These are phyloP conservation scores for Condylura cristata DNA, from an alignment of 2,113 vertebrate genomes.

Conservation along the genomic window DNA sequence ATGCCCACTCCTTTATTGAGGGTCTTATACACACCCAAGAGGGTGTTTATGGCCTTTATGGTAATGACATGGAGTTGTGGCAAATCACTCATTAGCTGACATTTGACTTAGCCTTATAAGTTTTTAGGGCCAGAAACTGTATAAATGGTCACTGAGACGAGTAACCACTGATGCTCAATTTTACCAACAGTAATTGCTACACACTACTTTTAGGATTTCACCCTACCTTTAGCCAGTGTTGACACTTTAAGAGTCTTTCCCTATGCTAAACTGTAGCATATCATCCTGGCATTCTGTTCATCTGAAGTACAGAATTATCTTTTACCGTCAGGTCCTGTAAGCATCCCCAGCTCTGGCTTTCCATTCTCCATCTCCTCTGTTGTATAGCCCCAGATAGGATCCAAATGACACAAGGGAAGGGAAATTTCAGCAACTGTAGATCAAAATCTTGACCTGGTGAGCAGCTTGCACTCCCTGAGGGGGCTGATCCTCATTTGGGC, in stretches of 20 bases:
- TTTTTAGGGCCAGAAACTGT: background rate
- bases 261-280: background rate
- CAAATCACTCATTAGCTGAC: background rate
- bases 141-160: background rate
- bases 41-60: background rate
- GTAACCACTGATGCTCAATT: background rate
- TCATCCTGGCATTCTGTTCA: background rate
- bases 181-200: background rate
- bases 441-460: background rate
- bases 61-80: background rate
- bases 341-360: background rate
- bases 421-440: background rate
- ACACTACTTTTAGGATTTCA: background rate
- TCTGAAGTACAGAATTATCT: background rate
- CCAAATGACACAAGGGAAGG: background rate
- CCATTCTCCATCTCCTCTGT: background rate
- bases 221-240: background rate
- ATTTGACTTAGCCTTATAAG: background rate
- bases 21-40: background rate
- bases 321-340: background rate
- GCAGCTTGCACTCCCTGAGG: background rate
- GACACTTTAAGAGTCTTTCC: background rate
- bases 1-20: background rate
- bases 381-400: background rate
- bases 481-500: background rate